phyloP scores from a whole-genome alignment of 2,888 invertebrate genomes.

The Drosophila hawaiiensis region DNA sequence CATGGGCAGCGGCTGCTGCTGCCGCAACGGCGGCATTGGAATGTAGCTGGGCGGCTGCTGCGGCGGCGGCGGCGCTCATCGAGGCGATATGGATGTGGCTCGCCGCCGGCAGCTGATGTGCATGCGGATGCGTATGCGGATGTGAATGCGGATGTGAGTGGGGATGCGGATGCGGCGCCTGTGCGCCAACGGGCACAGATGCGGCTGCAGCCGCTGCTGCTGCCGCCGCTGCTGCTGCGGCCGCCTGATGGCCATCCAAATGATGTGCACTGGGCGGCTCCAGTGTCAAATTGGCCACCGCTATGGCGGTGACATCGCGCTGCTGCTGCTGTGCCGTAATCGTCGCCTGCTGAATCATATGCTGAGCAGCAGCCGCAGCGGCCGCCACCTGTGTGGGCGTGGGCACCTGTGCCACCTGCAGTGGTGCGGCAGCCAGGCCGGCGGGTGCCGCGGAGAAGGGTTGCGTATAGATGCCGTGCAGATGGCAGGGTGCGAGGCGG shows the following conservation, averaged over 20 bases:
- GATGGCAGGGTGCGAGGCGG: constrained; percentile 85
- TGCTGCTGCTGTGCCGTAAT: constrained; percentile 79
- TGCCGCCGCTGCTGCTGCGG: constrained; percentile 57
- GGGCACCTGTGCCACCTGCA: constrained; percentile 82
- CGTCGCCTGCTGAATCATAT: constrained; percentile 75
- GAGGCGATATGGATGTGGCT: constrained; percentile 85
- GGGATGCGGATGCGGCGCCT: constrained; percentile 55
- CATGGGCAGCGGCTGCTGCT: constrained; percentile 85
- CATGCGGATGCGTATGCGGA: constrained; percentile 63
- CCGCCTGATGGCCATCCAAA: constrained; percentile 64
- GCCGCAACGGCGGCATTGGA: constrained; percentile 80
- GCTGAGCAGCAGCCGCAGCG: constrained; percentile 74
- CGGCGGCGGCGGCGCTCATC: constrained; percentile 84
- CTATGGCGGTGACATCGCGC: constrained; percentile 78
- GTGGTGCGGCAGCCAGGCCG: constrained; percentile 68
- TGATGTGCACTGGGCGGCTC: constrained; percentile 68
- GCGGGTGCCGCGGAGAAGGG: constrained; percentile 82
- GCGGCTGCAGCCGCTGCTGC: constrained; percentile 57
- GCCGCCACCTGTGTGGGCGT: constrained; percentile 77
- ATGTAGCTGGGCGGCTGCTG: constrained; percentile 82
- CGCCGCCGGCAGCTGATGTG: constrained; percentile 77
- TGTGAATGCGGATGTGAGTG: constrained; percentile 63
- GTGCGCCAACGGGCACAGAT: constrained; percentile 48
- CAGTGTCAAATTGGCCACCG: constrained; percentile 79
- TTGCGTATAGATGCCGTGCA: constrained; percentile 85